phyloP scores from a whole-genome alignment of 2,797 vertebrate species.

The Ciconia nigra region DNA sequence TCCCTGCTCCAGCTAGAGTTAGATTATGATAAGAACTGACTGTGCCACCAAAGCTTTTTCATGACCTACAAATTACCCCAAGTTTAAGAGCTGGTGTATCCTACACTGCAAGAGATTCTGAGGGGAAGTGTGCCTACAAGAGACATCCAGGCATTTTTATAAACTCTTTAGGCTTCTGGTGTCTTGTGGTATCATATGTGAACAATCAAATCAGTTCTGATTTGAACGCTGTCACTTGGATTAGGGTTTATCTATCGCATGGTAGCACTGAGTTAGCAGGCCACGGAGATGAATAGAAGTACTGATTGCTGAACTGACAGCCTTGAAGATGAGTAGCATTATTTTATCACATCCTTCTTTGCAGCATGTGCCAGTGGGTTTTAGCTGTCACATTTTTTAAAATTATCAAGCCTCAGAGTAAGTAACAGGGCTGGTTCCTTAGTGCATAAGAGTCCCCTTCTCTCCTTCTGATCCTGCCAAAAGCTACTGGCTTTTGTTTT shows the following conservation, averaged over 20 bases:
- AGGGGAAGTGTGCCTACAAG: conserved; percentile 60
- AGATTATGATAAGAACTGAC: conserved; percentile 63
- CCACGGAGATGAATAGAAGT: conserved; percentile 67
- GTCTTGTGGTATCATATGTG: conserved; percentile 72
- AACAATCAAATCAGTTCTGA: conserved; percentile 76
- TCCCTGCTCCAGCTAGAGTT: conserved; percentile 12
- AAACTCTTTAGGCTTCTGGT: conserved; percentile 67
- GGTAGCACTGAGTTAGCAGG: conserved; percentile 73
- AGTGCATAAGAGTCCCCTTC: not conserved
- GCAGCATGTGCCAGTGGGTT: conserved; percentile 66
- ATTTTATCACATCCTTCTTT: conserved; percentile 70
- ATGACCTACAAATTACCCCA: conserved; percentile 60
- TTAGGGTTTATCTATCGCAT: conserved; percentile 69
- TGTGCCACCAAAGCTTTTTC: conserved; percentile 56
- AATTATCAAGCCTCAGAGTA: conserved; percentile 49
- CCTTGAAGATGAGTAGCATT: conserved; percentile 71
- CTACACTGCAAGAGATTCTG: conserved; percentile 44
- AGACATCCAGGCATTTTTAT: conserved; percentile 69
- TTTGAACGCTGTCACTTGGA: conserved; percentile 73
- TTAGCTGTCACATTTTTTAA: conserved; percentile 67
- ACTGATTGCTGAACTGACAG: conserved; percentile 73
- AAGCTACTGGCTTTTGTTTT: conserved; percentile 29
- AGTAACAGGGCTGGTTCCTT: conserved; percentile 26
- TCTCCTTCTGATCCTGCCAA: not conserved
- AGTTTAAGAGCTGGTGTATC: conserved; percentile 60